Conservation (phyloP, 2,888 invertebrate species). For the Eurytoma californica region DNA sequence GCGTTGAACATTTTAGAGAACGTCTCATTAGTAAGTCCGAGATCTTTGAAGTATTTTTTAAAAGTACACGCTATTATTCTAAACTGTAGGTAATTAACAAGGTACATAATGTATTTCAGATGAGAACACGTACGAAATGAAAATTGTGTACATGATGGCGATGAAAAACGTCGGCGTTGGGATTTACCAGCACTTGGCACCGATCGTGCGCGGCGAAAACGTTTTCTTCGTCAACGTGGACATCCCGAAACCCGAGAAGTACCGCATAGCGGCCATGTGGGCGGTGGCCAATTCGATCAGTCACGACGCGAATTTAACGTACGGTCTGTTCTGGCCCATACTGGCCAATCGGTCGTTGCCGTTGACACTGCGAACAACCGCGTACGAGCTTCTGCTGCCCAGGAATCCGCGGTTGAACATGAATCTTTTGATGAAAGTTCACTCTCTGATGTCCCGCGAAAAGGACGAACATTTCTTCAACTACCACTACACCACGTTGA, state of each 20-base stretch:
- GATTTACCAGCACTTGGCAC: conserved; percentile 72
- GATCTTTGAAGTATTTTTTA: too few relatives aligned
- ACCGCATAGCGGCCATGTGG: conserved; percentile 74
- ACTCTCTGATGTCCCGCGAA: conserved; percentile 75
- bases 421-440: conserved; percentile 72
- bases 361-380: conserved; percentile 73
- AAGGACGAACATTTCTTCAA: conserved; percentile 74
- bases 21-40: conserved; percentile 30
- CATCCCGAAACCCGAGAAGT: conserved; percentile 65
- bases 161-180: conserved; percentile 75
- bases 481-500: conserved; percentile 75
- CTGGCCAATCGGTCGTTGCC: conserved; percentile 72
- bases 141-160: conserved; percentile 75
- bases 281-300: conserved; percentile 67
- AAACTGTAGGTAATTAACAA: not conserved
- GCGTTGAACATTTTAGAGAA: conserved; percentile 64
- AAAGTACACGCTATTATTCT: not conserved
- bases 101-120: conserved; percentile 55
- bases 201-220: conserved; percentile 72
- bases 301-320: conserved; percentile 62
- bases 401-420: conserved; percentile 67
- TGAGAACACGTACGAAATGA: conserved; percentile 67
- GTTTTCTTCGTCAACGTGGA: conserved; percentile 55
- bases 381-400: conserved; percentile 74
- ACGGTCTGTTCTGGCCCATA: conserved; percentile 75